Evolutionary conservation across 2,113 vertebrate species (phyloP), one percentile per base, ranked within the genome.

Genomic region (Larimichthys polyactis): DNA sequence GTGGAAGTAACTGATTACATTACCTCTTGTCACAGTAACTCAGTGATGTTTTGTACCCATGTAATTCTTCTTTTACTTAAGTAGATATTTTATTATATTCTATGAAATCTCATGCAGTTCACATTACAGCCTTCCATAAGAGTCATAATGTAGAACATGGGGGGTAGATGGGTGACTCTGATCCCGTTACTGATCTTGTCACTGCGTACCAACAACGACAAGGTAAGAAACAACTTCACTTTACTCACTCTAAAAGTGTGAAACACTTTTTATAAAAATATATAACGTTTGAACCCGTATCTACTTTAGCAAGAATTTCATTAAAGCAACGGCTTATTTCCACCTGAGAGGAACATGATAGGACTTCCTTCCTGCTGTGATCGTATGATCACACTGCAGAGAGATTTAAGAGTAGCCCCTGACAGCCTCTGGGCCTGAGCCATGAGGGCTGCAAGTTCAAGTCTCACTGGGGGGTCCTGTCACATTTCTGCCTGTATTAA

Each of bases 401-500:
- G 82, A 72, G 69, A 88, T 68, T 76, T 87, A 67, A 76, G 52
- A 82, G 68, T 14, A 40, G 74, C 66, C 78, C 63, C 36, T 74
- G 75, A 88, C 90, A 91, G 88, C 88, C 79, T 81, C 75, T 71
- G 69, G 76, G 72, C 81, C 75, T 78, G 86, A 84, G 82, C 84
- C 87, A 68, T 14, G 51, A 79, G 79, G 74, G 87, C 71, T n/a
- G 64, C 75, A 48, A 85, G 90, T 91, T 92, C 90, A 88, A 67
- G 75, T 84, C 93, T 90, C 94, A 91, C 82, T 73, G 78, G 93
- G 89, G 80, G 75, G 76, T 79, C 85, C 78, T 24, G 17, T 82
- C 83, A 92, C 80, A 78, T 85, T 78, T 74, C 79, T 90, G 82
- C 81, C 80, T 77, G 78, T 43, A 12, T 81, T 81, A 90, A 85